phyloP scores from a whole-genome alignment of 1,140 invertebrate species.

The Zaprionus gabonicus region DNA sequence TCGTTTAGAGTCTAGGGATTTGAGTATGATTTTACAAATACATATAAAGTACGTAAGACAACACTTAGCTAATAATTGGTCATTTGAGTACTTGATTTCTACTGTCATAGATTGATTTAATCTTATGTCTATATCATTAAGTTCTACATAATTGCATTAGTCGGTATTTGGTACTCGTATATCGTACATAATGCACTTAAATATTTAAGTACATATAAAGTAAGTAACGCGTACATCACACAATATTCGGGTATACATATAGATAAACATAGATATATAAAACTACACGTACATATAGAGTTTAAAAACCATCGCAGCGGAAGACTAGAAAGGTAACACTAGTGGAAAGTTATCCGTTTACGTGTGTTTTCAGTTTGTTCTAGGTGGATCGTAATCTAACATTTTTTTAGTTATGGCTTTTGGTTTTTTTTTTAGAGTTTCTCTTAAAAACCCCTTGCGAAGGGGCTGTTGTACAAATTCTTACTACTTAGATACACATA shows the following conservation, averaged over 20 bases:
- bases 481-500: slow-evolving; percentile 49
- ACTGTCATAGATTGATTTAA: slow-evolving; percentile 22
- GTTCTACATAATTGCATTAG: slow-evolving; percentile 73
- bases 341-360: slow-evolving; percentile 76
- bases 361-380: slow-evolving; percentile 39
- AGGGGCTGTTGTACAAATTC: slow-evolving; percentile 49
- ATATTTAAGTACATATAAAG: slow-evolving; percentile 39
- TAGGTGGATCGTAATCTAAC: slow-evolving; percentile 19
- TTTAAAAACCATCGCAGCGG: slow-evolving; percentile 69
- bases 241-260: slow-evolving; percentile 48
- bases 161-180: slow-evolving; percentile 42
- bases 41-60: slow-evolving; percentile 46
- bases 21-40: slow-evolving; percentile 2
- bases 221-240: slow-evolving; percentile 75
- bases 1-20: background rate
- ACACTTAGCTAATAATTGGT: slow-evolving; percentile 75
- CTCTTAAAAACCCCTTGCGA: slow-evolving; percentile 18
- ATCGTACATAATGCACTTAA: slow-evolving; percentile 37
- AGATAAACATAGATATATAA: slow-evolving; percentile 42
- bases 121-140: slow-evolving; percentile 40
- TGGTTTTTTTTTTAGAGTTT: background rate
- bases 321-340: slow-evolving; percentile 81
- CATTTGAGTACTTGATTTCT: slow-evolving; percentile 42
- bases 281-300: slow-evolving; percentile 41
- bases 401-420: slow-evolving; percentile 15